Base-by-base conservation (phyloP, 2,888 invertebrate genomes). In the Peribatodes rhomboidaria region DNA sequence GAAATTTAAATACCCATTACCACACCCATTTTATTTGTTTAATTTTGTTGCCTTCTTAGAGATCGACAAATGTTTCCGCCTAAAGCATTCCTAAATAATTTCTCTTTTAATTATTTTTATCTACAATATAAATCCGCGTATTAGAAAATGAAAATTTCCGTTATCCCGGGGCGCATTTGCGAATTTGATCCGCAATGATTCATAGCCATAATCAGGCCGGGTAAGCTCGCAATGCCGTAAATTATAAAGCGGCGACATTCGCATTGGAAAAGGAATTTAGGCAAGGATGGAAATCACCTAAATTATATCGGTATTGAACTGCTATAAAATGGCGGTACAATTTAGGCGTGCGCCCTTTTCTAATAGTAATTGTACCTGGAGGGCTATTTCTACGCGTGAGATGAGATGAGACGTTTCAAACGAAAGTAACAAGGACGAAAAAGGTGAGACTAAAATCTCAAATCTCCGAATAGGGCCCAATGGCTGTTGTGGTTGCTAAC, bases 231-330 rank as follows among this genome's bases (percentile, higher is more conserved):
- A 73, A 67, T 65, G 75, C 78, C 82, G 83, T 91, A 89, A 89
- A 89, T 91, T 89, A 88, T 86, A 75, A 79, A 81, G 74, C 81
- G 77, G 82, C 78, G 88, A 88, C 86, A 85, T 83, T 86, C 79
- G 78, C 79, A 86, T 84, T 78, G 77, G 80, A 84, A 86, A 85
- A 82, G 82, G 85, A 82, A 82, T 88, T 84, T 84, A 83, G 78
- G 78, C 73, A 64, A 61, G 71, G 68, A 42, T 37, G 11, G 64
- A 60, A 66, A 27, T 27, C 37, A 4, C 11, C n/a, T 14, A n/a
- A 41, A 46, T 57, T 46, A 47, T 16, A n/a, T 22, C 53, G 53
- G 47, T 63, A 58, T 49, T 9, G 37, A 61, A 61, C 13, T 35
- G 55, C 18, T 18, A 11, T 18, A 20, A 50, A 57, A 47, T 16